Evolutionary conservation across 1,140 invertebrate species (phyloP).

Genomic region (Propsilocerus akamusi): DNA sequence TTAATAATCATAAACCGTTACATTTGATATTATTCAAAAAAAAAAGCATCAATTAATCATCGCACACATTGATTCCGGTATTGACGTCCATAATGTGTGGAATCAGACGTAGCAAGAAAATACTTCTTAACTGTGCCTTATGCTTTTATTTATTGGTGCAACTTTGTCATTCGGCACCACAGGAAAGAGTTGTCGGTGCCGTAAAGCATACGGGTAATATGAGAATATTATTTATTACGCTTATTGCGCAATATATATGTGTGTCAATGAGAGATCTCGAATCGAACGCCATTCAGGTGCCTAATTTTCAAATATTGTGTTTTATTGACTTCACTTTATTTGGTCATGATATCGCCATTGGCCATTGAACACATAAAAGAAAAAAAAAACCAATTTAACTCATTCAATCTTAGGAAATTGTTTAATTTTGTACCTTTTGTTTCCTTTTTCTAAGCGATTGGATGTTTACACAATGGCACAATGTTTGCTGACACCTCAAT

Average conservation of each 20-base stretch:
- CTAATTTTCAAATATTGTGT: not conserved
- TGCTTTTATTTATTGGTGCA: not conserved
- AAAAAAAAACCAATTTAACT: not conserved
- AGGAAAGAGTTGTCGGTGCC: not conserved
- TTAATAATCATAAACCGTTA: not conserved
- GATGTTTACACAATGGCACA: conserved; percentile 44
- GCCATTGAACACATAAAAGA: not conserved
- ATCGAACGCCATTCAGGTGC: not conserved
- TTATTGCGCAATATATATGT: not conserved
- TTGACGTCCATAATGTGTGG: not conserved
- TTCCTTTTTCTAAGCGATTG: conserved; percentile 10
- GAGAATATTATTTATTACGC: conserved; percentile 1
- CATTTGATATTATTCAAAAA: not conserved
- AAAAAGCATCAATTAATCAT: not conserved
- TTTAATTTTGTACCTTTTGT: not conserved
- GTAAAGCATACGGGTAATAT: not conserved
- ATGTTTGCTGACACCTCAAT: conserved; percentile 37
- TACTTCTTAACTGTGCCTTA: not conserved
- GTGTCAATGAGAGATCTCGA: not conserved
- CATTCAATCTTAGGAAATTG: not conserved
- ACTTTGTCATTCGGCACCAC: not conserved
- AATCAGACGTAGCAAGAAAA: not conserved
- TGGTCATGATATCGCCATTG: not conserved
- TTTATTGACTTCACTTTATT: not conserved
- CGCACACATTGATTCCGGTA: not conserved